These are phyloP conservation scores for Hydraecia micacea DNA, from an alignment of 2,888 invertebrate genomes.

Conservation along the genomic window DNA sequence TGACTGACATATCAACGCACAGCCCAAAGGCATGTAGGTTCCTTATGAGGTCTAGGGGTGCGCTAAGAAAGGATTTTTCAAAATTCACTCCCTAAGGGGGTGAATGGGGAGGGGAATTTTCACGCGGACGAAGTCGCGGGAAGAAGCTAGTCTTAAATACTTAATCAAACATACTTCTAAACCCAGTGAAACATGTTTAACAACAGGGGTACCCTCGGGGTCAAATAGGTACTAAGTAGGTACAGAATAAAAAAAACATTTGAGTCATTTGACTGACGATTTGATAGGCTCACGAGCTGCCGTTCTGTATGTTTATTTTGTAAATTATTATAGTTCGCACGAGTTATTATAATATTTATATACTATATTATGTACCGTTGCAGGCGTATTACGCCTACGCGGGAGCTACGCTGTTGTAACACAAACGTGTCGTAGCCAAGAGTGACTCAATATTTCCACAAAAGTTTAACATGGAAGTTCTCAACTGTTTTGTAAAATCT, in stretches of 20 bases:
- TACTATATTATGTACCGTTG: neutral
- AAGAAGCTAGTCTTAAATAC: too few species aligned
- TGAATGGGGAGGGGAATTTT: too few species aligned
- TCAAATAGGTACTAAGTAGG: neutral
- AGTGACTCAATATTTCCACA: neutral
- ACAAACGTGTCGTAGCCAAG: neutral
- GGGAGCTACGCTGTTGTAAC: neutral
- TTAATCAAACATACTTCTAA: neutral
- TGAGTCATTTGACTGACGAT: conserved; percentile 22
- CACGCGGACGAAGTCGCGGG: too few species aligned
- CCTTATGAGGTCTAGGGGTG: too few species aligned
- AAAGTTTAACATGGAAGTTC: neutral
- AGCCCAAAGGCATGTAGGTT: too few species aligned
- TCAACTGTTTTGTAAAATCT: neutral
- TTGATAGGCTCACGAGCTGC: conserved; percentile 1
- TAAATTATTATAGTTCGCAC: neutral
- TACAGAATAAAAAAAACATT: conserved; percentile 36
- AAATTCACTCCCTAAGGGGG: too few species aligned
- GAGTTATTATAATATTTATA: neutral
- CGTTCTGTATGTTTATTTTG: neutral
- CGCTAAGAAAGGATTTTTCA: too few species aligned
- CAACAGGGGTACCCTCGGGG: conserved; percentile 11
- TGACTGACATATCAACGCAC: too few species aligned
- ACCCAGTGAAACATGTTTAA: neutral
- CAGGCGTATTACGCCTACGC: neutral